Base-by-base conservation (phyloP, 2,888 invertebrate genomes). In the Chrysotoxum bicinctum region DNA sequence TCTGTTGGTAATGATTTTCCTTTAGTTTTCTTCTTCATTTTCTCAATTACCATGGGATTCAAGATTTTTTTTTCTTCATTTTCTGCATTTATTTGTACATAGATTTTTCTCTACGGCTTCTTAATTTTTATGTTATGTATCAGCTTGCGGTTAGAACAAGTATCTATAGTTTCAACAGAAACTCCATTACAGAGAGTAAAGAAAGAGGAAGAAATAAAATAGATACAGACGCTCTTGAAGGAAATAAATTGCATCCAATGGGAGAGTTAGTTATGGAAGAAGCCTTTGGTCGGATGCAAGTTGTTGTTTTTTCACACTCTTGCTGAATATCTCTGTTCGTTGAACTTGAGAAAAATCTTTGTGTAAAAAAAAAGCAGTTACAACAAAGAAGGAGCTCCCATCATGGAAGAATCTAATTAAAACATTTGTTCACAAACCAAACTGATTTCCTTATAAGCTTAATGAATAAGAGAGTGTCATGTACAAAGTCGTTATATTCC, bases 181-280 rank as follows among this genome's bases (percentile, higher is more conserved):
- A 52, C 40, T 37, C 56, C 30, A 48, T 43, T 21, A 23, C 16
- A 32, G 60, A 50, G 16, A 16, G 12, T 40, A 43, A 30, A 66
- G 45, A n/a, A 12, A 77, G 50, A 77, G 19, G 48, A 76, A 76
- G 48, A 21, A 35, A 69, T 40, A n/a, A 56, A 21, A 58, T 3
- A 23, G 52, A 52, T 54, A 70, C 26, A 40, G 52, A 30, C 54
- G 37, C 68, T 85, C 80, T 72, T 68, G 84, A 72, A 85, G 80
- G 76, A 85, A 85, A 85, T 80, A 76, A 85, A 80, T 80, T 85
- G 80, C 80, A 80, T 70, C 58, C 70, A 72, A 70, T 76, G 62
- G 76, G 72, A 60, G 35, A 58, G 56, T 30, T 35, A 19, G 40
- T 19, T 64, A 64, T 45, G 19, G 23, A 16, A 19, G 45, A 26